phyloP scores from a whole-genome alignment of 1,140 invertebrate genomes.

The Cepaea nemoralis region DNA sequence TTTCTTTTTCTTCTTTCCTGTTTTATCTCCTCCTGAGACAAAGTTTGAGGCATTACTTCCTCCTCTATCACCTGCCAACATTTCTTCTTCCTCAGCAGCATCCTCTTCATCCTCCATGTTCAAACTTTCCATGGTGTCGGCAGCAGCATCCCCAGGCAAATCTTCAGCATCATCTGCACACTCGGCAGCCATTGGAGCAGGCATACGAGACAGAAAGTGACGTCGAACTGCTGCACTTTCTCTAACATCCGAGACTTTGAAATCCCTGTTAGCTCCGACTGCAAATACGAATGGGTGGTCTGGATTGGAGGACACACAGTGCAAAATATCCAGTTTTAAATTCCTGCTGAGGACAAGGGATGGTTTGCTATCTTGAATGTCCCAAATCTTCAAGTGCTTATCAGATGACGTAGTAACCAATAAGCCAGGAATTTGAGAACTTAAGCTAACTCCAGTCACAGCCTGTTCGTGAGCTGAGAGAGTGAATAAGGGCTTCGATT shows the following conservation, averaged over 20 bases:
- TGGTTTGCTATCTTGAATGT: conserved; percentile 73
- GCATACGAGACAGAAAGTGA: conserved; percentile 57
- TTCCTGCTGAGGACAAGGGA: conserved; percentile 65
- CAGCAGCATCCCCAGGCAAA: conserved; percentile 40
- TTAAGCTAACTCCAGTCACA: conserved; percentile 76
- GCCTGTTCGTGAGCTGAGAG: conserved; percentile 72
- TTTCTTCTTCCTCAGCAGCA: conserved; percentile 32
- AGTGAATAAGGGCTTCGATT: conserved; percentile 81
- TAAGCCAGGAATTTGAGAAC: conserved; percentile 78
- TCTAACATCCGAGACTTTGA: conserved; percentile 82
- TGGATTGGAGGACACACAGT: conserved; percentile 82
- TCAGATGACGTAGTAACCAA: conserved; percentile 83
- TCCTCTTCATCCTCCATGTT: conserved; percentile 48
- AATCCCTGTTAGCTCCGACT: conserved; percentile 84
- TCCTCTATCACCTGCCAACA: conserved; percentile 32
- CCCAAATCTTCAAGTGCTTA: conserved; percentile 85
- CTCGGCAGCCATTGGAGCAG: conserved; percentile 52
- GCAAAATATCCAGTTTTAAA: conserved; percentile 76
- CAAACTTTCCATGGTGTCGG: conserved; percentile 48
- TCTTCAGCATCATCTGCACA: conserved; percentile 52
- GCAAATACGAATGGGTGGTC: conserved; percentile 85
- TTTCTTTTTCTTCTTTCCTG: conserved; percentile 5
- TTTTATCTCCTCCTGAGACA: neutral
- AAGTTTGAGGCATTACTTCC: neutral
- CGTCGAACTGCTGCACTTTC: conserved; percentile 75